These are phyloP conservation scores for Ephestia elutella DNA, from an alignment of 1,140 invertebrate genomes.

Conservation along the genomic window DNA sequence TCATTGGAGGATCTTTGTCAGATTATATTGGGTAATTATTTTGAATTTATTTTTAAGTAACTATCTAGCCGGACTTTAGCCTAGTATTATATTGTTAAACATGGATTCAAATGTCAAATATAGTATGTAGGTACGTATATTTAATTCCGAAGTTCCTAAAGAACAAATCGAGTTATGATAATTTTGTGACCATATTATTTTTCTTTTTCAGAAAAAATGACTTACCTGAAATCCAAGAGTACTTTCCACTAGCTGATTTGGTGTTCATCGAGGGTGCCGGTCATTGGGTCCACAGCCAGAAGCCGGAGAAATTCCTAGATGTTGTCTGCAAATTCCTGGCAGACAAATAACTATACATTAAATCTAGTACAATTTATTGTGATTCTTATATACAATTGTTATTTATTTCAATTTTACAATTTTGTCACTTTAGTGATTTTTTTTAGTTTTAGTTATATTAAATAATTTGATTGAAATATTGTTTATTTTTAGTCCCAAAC, in stretches of 20 bases:
- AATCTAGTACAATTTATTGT: constrained; percentile 20
- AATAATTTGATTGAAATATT: constrained; percentile 15
- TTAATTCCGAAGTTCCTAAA: too few species aligned
- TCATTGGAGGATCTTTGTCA: constrained; percentile 87
- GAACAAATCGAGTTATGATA: too few species aligned
- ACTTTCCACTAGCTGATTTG: constrained; percentile 87
- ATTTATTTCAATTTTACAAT: constrained; percentile 1
- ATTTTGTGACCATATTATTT: background rate
- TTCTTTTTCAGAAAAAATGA: constrained; percentile 76
- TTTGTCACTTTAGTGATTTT: background rate
- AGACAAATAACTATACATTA: constrained; percentile 44
- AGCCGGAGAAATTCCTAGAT: constrained; percentile 86
- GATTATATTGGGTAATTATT: constrained; percentile 82
- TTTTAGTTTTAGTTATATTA: constrained; percentile 13
- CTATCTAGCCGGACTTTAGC: too few species aligned
- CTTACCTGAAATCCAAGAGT: constrained; percentile 78
- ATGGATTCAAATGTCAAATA: too few species aligned
- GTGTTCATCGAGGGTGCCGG: constrained; percentile 85
- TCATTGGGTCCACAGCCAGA: constrained; percentile 95
- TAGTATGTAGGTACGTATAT: too few species aligned
- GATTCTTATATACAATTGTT: constrained; percentile 11
- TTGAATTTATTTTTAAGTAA: too few species aligned
- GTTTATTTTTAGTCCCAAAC: background rate
- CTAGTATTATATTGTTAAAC: too few species aligned
- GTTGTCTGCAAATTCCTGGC: constrained; percentile 72